Conservation (phyloP, 2,113 vertebrate species). For the Aegithalos caudatus region DNA sequence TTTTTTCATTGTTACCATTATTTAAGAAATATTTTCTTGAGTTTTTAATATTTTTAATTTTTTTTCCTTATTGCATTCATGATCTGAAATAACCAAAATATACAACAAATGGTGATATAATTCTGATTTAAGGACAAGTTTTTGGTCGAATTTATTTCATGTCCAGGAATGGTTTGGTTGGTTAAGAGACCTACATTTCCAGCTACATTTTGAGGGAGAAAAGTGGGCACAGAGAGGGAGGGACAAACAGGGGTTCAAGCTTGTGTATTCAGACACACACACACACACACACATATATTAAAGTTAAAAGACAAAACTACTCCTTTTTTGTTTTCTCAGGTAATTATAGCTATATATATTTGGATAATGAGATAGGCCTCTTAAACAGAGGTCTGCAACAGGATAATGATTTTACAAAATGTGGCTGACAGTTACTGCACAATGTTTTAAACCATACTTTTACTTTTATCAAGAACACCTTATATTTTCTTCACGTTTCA, state of each 20-base stretch:
- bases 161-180: background rate
- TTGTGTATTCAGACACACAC: rapidly evolving
- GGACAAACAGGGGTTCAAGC: background rate
- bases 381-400: conserved; percentile 38
- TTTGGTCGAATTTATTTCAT: background rate
- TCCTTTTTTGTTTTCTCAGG: background rate
- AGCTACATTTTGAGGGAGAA: background rate
- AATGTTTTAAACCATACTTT: conserved; percentile 57
- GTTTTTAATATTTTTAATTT: background rate
- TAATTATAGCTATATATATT: background rate
- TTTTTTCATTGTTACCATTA: background rate
- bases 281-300: background rate
- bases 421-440: conserved; percentile 33
- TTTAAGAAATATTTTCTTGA: background rate
- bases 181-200: background rate
- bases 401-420: conserved; percentile 48
- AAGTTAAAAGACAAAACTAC: background rate
- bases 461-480: conserved; percentile 45
- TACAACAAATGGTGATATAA: background rate
- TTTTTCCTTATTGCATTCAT: background rate
- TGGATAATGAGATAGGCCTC: background rate
- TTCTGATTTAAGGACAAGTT: background rate
- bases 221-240: background rate
- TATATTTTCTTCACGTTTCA: conserved; percentile 40
- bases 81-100: background rate